Conservation (phyloP, 1,140 invertebrate species). For the Macrostomum lignano region DNA sequence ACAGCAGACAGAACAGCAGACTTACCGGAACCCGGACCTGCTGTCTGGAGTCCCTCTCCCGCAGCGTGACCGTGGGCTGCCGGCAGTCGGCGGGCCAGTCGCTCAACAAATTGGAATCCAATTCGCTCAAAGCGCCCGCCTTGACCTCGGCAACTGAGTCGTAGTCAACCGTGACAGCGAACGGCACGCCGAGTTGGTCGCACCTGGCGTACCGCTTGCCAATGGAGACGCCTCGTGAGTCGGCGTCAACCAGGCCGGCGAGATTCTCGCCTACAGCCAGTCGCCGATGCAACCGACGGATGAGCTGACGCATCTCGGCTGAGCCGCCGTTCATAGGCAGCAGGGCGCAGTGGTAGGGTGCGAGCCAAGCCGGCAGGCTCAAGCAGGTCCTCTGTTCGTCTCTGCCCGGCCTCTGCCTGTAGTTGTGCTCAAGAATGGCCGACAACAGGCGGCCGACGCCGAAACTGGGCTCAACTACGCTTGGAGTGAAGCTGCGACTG, state of each 20-base stretch:
- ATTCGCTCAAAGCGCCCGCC: too few species aligned
- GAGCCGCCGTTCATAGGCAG: too few species aligned
- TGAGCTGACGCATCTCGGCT: too few species aligned
- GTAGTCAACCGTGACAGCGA: slow-evolving; percentile 90
- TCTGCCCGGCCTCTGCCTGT: slow-evolving; percentile 71
- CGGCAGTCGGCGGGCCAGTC: too few species aligned
- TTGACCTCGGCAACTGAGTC: slow-evolving; percentile 70
- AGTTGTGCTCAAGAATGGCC: slow-evolving; percentile 77
- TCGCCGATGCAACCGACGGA: too few species aligned
- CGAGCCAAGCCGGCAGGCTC: slow-evolving; percentile 54
- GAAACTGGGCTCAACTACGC: slow-evolving; percentile 93
- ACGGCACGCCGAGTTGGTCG: slow-evolving; percentile 94
- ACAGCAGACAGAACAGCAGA: too few species aligned
- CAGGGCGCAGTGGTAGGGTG: slow-evolving; percentile 82
- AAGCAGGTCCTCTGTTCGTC: too few species aligned
- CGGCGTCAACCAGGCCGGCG: too few species aligned
- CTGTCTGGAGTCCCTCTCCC: slow-evolving; percentile 69
- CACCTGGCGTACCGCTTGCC: slow-evolving; percentile 60
- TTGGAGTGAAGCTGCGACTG: slow-evolving; percentile 75
- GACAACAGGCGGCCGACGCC: slow-evolving; percentile 91
- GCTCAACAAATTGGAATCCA: too few species aligned
- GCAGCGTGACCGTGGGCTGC: slow-evolving; percentile 60
- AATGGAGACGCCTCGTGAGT: slow-evolving; percentile 69
- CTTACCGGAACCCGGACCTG: slow-evolving; percentile 84
- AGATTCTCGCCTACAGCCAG: too few species aligned